phyloP scores from a whole-genome alignment of 2,113 vertebrate genomes.

The Columbina picui region DNA sequence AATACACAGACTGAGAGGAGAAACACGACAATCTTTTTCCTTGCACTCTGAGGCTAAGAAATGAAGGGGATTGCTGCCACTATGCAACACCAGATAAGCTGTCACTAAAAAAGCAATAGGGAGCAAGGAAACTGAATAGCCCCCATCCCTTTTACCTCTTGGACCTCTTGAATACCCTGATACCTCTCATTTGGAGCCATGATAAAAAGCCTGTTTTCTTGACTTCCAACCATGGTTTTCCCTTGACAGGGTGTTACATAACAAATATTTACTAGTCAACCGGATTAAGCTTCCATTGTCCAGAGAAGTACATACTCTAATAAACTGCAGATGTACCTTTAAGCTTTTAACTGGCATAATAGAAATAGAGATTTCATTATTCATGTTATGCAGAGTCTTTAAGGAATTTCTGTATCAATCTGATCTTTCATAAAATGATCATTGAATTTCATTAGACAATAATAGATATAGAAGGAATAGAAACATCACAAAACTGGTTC shows the following conservation, averaged over 20 bases:
- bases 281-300: neutral
- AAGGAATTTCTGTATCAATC: constrained; percentile 30
- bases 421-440: constrained; percentile 27
- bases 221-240: neutral
- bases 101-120: neutral
- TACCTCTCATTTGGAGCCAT: neutral
- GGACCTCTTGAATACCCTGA: neutral
- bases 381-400: neutral
- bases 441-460: constrained; percentile 17
- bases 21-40: neutral
- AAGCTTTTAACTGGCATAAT: neutral
- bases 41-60: neutral
- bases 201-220: neutral
- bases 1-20: rapidly evolving
- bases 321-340: neutral
- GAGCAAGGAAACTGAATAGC: neutral
- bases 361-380: constrained; percentile 32
- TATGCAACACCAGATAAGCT: neutral
- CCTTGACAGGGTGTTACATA: neutral
- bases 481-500: neutral
- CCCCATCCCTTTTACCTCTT: neutral
- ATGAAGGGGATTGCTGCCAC: neutral
- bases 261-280: neutral
- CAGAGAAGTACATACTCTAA: neutral
- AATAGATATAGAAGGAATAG: neutral